Base-by-base conservation (phyloP, 2,113 vertebrate species). In the Lasiurus borealis region DNA sequence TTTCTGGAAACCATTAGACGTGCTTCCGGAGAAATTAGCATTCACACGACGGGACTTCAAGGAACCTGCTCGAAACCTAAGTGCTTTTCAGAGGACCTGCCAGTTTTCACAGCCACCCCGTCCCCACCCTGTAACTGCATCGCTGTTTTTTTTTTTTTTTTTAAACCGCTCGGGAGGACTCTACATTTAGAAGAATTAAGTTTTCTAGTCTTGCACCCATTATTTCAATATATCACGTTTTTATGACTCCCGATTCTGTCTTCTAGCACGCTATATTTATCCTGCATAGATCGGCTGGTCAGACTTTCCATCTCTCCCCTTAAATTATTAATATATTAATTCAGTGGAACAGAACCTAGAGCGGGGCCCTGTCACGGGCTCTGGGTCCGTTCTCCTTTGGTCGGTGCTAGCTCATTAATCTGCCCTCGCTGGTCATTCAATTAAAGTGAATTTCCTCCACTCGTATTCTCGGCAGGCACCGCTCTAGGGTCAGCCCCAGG, bases 321-420 rank as follows among this genome's bases (percentile, higher is more conserved):
- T 78, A 93, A 78, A 50, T 85, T 77, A 88, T 73, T 83, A 88
- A 86, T 25, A 71, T 93, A 64, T 77, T 44, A 66, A 34, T 71
- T 75, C 52, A 52, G 9, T 72, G 27, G 85, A 94, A 73, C 3
- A 3, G 15, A 78, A 21, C 59, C 81, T 4, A 27, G 46, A 80
- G 34, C 25, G 16, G 31, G 82, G 48, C 40, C 52, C 52, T 64
- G 4, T 31, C 25, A 44, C 19, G 15, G 57, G 52, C 18, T 34
- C 7, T 1, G 11, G 57, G 10, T 34, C 15, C 40, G 68, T 12
- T 23, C 36, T 19, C 5, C 21, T 2, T 19, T 34, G 34, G 31
- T 31, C 40, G 34, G 19, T 19, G 2, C 75, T 14, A 88, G 66
- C 44, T 87, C 76, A 71, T 59, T 69, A 66, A 72, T 72, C 46